These are phyloP conservation scores for Melieria omissa DNA, from an alignment of 2,888 invertebrate genomes.

Conservation along the genomic window DNA sequence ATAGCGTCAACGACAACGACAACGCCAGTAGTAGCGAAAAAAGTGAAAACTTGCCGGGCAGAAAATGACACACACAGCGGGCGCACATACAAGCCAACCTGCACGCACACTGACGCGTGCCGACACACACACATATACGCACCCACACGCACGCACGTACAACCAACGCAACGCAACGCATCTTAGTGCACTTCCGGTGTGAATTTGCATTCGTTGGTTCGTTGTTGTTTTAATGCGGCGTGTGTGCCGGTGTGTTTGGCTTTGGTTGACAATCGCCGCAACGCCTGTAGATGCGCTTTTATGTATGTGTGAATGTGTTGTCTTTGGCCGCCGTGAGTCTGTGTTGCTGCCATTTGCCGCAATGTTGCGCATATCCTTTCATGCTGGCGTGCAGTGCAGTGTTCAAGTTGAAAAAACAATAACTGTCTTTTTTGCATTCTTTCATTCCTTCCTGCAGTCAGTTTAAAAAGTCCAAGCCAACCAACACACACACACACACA, in stretches of 20 bases:
- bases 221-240: no score
- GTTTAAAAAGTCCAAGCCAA: not conserved
- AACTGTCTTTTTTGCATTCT: no score
- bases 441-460: not conserved
- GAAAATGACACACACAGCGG: not conserved
- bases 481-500: not conserved
- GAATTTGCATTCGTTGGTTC: no score
- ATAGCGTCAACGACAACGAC: conserved; percentile 4
- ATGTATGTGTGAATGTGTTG: no score
- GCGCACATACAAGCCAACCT: not conserved
- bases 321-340: no score
- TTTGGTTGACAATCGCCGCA: no score
- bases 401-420: no score
- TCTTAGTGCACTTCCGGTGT: conserved; percentile 26
- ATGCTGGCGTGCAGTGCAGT: no score
- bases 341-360: no score
- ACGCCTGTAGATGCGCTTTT: no score
- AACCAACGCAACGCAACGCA: not conserved
- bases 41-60: not conserved
- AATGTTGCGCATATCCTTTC: no score
- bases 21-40: not conserved
- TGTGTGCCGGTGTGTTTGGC: no score
- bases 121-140: not conserved
- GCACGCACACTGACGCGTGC: conserved; percentile 21
- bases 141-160: conserved; percentile 3